phyloP scores from a whole-genome alignment of 2,797 vertebrate species.

The Micromesistius poutassou region DNA sequence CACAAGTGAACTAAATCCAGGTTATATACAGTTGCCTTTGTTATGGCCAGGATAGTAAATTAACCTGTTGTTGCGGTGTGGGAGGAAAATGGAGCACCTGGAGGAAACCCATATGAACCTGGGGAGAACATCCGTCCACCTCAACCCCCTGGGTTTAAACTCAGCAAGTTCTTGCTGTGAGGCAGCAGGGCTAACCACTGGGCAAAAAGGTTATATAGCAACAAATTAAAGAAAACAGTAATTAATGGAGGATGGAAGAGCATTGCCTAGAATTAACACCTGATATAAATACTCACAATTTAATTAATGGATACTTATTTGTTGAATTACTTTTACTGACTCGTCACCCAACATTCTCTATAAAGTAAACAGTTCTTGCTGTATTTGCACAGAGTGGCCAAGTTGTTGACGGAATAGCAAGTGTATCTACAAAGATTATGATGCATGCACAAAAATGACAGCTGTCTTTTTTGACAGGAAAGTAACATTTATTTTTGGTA shows the following conservation, averaged over 20 bases:
- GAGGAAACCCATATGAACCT: no score
- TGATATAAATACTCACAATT: not conserved
- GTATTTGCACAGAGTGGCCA: not conserved
- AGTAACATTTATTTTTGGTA: not conserved
- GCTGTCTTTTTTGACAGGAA: constrained; percentile 5
- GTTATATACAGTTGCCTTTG: no score
- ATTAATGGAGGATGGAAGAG: not conserved
- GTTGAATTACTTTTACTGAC: not conserved
- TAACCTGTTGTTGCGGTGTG: no score
- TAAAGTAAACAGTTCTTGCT: not conserved
- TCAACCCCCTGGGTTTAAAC: no score
- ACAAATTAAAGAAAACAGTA: not conserved
- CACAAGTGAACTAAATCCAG: no score
- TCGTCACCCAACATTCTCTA: not conserved
- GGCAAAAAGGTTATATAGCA: not conserved
- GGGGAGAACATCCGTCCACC: no score
- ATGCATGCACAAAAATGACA: not conserved
- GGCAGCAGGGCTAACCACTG: no score
- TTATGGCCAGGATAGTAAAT: no score
- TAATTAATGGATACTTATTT: no score
- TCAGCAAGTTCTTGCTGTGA: no score
- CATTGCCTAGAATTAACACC: not conserved
- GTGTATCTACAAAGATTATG: not conserved
- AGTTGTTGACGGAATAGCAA: not conserved
- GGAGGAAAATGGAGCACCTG: no score